Evolutionary conservation across 2,888 invertebrate species (phyloP), one percentile per base, ranked within the genome.

Genomic region (Agonopterix arenella): DNA sequence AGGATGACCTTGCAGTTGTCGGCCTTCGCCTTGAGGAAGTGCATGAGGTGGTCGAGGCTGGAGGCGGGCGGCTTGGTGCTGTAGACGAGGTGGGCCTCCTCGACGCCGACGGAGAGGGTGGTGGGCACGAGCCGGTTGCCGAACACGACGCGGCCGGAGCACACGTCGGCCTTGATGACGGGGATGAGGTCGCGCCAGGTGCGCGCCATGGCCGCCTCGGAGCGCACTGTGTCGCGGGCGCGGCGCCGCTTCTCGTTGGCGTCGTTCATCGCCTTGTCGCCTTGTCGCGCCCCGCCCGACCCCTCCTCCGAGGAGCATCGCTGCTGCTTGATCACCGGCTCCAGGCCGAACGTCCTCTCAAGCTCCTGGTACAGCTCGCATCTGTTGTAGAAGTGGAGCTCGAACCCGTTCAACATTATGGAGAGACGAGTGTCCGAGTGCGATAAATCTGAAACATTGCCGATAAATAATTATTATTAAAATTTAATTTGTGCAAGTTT

Each of bases 121-220:
- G 98, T 97, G 0, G 99, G 98, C 18, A 98, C 94, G 56, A 98
- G 88, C 55, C 96, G 93, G 85, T 99, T 99, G 37, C 99, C 99
- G 80, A 98, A 98, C 4, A 98, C 97, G 57, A 98, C 90, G 55
- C 98, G 93, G 46, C 97, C 97, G 37, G 96, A 94, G 62, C 95
- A 95, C 47, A 99, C 93, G 74, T 98, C 98, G 59, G 97, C 91
- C 90, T 98, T 98, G 55, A 98, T 98, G 49, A 98, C 97, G 38
- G 98, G 98, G 70, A 98, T 96, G 59, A 98, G 92, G 86, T 98
- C 98, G 57, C 98, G 90, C 98, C 98, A 98, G 2, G 96, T 96
- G 60, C 96, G 91, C 3, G 95, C 95, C 86, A 96, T 93, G 54
- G 95, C 95, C 8, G 96, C 96, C 69, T 96, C 95, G 1, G 95